Percentiles rank a stretch among this genome's conserved stretches.
Evolutionary conservation across 2,113 vertebrate species (phyloP).

Genomic region (Mandrillus leucophaeus): DNA sequence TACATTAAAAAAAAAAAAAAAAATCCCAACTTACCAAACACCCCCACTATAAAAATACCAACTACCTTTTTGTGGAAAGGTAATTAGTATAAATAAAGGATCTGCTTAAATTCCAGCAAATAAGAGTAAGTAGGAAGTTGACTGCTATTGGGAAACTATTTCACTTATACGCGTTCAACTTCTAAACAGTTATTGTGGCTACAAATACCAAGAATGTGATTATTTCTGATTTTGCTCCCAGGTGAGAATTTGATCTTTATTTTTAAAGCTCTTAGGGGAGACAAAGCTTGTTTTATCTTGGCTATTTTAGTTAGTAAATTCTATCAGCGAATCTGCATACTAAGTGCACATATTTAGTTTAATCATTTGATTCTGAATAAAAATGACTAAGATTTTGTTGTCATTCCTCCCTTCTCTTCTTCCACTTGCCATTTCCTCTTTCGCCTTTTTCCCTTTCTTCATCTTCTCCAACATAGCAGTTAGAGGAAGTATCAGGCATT

Average conservation of each 20-base stretch:
- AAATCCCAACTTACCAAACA: background rate
- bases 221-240: background rate
- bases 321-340: background rate
- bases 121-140: background rate
- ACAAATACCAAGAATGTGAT: background rate
- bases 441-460: background rate
- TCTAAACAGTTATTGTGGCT: background rate
- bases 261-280: background rate
- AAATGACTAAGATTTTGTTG: background rate
- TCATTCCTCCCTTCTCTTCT: background rate
- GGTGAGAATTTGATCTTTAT: background rate
- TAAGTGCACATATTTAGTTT: background rate
- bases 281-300: background rate
- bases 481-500: background rate
- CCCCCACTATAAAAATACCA: background rate
- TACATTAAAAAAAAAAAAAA: background rate
- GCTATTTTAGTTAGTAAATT: background rate
- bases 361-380: too few relatives aligned
- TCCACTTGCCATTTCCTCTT: background rate
- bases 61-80: background rate
- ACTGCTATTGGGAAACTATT: background rate
- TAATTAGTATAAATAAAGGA: background rate
- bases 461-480: background rate
- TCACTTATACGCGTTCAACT: background rate
- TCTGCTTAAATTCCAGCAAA: background rate